These are phyloP conservation scores for Aphelinus atriplicis DNA, from an alignment of 1,140 invertebrate species.

Conservation along the genomic window DNA sequence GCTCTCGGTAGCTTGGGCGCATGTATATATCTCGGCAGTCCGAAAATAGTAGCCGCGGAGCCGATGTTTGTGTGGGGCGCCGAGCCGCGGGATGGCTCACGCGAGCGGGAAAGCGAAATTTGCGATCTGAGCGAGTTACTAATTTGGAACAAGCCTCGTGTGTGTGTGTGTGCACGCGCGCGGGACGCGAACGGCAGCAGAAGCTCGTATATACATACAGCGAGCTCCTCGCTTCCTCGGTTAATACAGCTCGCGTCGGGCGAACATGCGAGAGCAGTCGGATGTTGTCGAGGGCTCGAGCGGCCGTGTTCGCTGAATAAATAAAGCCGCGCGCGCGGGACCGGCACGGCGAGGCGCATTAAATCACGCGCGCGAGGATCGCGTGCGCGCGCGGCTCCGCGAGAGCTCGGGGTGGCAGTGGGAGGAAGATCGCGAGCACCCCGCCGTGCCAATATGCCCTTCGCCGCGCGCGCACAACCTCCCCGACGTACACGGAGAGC, in stretches of 20 bases:
- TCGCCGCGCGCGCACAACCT: conserved; percentile 32
- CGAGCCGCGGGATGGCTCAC: not conserved
- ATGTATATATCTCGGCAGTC: too few species aligned
- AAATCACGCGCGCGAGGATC: conserved; percentile 52
- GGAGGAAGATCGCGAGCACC: conserved; percentile 45
- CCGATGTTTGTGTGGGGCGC: not conserved
- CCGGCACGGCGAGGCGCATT: conserved; percentile 46
- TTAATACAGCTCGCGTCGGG: too few species aligned
- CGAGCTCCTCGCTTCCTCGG: too few species aligned
- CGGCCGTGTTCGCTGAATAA: conserved; percentile 59
- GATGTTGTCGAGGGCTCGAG: too few species aligned
- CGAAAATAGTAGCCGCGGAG: not conserved
- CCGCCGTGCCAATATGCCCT: conserved; percentile 64
- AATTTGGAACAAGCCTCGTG: conserved; percentile 54
- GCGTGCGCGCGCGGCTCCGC: conserved; percentile 22
- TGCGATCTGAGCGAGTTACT: conserved; percentile 48
- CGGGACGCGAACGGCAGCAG: not conserved
- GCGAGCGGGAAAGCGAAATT: conserved; percentile 26
- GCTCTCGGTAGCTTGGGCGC: too few species aligned
- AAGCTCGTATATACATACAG: not conserved
- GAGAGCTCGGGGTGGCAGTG: not conserved
- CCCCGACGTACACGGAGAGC: too few species aligned
- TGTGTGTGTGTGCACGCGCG: conserved; percentile 48
- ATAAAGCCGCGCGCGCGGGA: conserved; percentile 59
- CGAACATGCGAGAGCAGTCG: too few species aligned